Evolutionary conservation across 2,113 vertebrate genomes (phyloP).

Genomic region (Onychorhynchus coronatus): DNA sequence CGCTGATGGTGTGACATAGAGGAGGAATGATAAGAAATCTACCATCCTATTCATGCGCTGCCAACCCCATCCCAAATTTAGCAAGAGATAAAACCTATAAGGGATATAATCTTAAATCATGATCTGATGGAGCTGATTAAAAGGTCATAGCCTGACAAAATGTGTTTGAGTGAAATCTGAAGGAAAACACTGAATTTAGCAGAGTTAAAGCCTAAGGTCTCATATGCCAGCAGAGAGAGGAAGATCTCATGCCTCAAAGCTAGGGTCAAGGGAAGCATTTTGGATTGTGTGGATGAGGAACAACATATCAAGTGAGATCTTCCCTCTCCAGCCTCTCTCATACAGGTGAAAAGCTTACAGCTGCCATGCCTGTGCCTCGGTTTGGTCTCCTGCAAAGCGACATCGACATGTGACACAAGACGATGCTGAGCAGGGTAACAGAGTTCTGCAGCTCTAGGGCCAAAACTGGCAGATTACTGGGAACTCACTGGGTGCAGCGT

Average conservation of each 20-base stretch:
- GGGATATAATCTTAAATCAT: background rate
- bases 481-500: background rate
- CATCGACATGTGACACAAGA: rapidly evolving
- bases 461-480: background rate
- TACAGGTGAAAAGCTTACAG: background rate
- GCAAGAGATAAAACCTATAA: background rate
- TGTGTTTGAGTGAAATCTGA: background rate
- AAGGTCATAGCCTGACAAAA: background rate
- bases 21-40: background rate
- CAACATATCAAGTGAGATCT: background rate
- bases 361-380: rapidly evolving
- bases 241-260: background rate
- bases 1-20: rapidly evolving
- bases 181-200: background rate
- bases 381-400: background rate
- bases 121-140: background rate
- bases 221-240: rapidly evolving
- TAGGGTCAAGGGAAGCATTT: background rate
- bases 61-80: background rate
- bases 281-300: background rate
- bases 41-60: background rate
- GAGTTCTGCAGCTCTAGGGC: background rate
- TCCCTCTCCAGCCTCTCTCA: background rate
- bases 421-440: background rate
- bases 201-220: background rate